Conservation (phyloP, 2,888 invertebrate genomes). For the Coremacera marginata region DNA sequence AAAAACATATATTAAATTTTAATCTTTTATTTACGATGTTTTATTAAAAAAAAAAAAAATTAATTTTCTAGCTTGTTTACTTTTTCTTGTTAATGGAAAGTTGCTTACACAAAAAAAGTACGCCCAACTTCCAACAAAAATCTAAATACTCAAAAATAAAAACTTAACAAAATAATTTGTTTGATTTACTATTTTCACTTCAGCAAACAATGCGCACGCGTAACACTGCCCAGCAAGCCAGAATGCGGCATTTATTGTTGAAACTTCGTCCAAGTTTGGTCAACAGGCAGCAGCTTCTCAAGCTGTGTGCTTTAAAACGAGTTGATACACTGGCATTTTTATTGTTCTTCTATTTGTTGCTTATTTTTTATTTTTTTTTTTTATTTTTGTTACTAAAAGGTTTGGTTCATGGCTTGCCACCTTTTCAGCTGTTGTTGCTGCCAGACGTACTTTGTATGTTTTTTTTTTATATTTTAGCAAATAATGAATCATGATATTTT, state of each 20-base stretch:
- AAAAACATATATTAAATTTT: background rate
- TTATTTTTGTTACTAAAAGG: background rate
- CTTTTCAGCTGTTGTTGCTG: background rate
- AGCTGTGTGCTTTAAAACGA: background rate
- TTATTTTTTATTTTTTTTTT: background rate
- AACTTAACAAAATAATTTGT: background rate
- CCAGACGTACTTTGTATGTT: background rate
- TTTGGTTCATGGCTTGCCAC: constrained; percentile 1
- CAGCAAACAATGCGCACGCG: constrained; percentile 21
- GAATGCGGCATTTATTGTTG: background rate
- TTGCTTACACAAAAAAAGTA: background rate
- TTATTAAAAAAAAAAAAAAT: background rate
- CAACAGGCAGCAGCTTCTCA: background rate
- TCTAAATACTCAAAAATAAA: background rate
- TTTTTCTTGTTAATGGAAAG: background rate
- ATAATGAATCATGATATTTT: constrained; percentile 18
- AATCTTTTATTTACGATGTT: too few species aligned
- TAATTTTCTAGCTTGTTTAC: background rate
- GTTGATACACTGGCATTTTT: background rate
- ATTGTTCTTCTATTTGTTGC: background rate
- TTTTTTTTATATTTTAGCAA: background rate
- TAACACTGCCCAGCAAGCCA: background rate
- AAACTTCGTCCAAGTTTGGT: background rate
- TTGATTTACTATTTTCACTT: background rate
- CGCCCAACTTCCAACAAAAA: background rate